phyloP scores from a whole-genome alignment of 1,140 invertebrate species.

The Meteorus sp. region DNA sequence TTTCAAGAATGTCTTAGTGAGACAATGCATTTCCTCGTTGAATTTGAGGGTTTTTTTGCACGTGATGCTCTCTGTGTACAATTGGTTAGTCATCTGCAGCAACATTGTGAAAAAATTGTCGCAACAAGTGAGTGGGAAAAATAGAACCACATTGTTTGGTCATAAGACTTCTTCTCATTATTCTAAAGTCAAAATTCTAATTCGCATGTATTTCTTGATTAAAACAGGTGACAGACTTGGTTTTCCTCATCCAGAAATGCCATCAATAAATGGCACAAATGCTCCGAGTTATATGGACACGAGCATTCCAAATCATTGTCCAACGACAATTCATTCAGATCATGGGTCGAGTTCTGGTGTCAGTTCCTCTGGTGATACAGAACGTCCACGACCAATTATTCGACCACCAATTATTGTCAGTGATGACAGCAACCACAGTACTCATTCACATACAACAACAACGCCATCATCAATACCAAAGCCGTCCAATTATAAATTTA shows the following conservation, averaged over 20 bases:
- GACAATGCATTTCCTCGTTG: conserved; percentile 85
- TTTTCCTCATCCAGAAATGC: conserved; percentile 59
- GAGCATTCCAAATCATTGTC: conserved; percentile 48
- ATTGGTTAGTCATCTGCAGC: conserved; percentile 80
- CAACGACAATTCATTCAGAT: conserved; percentile 53
- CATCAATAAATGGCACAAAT: conserved; percentile 52
- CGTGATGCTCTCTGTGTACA: conserved; percentile 80
- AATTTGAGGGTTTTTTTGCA: conserved; percentile 78
- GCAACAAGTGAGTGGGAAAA: conserved; percentile 62
- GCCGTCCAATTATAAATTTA: conserved; percentile 82
- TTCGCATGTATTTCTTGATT: too few relatives aligned
- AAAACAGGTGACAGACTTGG: conserved; percentile 62
- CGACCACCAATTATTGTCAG: conserved; percentile 42
- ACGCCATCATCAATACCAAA: conserved; percentile 40
- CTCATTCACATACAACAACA: conserved; percentile 41
- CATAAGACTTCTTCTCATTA: too few relatives aligned
- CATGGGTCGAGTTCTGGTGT: conserved; percentile 52
- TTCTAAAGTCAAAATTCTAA: background rate
- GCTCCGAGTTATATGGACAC: conserved; percentile 49
- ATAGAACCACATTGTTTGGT: too few relatives aligned
- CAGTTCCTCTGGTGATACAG: conserved; percentile 49
- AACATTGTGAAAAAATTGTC: conserved; percentile 75
- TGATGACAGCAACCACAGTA: conserved; percentile 56
- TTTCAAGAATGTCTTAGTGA: conserved; percentile 91
- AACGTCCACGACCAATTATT: conserved; percentile 42